Conservation (phyloP, 1,140 invertebrate genomes). For the Macrostomum lignano region DNA sequence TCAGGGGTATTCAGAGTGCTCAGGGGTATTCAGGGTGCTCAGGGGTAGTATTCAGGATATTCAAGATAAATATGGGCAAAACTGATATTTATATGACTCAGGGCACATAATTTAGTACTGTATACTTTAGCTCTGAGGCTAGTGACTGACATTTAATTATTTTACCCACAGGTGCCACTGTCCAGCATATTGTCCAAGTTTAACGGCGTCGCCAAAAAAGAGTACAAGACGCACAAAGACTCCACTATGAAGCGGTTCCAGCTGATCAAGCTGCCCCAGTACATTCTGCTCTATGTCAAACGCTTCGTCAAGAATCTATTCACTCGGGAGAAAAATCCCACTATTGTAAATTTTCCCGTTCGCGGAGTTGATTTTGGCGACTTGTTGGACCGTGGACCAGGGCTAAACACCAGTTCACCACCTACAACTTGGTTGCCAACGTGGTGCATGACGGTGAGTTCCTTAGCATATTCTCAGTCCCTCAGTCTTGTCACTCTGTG, state of each 20-base stretch:
- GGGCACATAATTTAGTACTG: too few species aligned
- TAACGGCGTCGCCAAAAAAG: slow-evolving; percentile 72
- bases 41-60: too few species aligned
- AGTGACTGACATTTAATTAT: too few species aligned
- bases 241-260: slow-evolving; percentile 88
- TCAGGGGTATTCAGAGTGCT: too few species aligned
- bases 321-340: slow-evolving; percentile 93
- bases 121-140: too few species aligned
- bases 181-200: slow-evolving; percentile 74
- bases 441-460: slow-evolving; percentile 93
- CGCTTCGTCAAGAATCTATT: slow-evolving; percentile 96
- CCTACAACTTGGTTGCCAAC: slow-evolving; percentile 84
- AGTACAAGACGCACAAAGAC: slow-evolving; percentile 97
- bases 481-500: too few species aligned
- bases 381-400: slow-evolving; percentile 50
- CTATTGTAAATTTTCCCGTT: slow-evolving; percentile 84
- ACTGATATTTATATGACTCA: too few species aligned
- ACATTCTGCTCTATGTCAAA: slow-evolving; percentile 79
- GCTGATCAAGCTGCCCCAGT: slow-evolving; percentile 71
- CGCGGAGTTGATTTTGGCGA: slow-evolving; percentile 91
- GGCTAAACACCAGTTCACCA: slow-evolving; percentile 40
- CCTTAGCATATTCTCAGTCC: too few species aligned
- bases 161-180: slow-evolving; percentile 78
- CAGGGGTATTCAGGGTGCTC: too few species aligned
- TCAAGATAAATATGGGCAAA: too few species aligned